Evolutionary conservation across 2,797 vertebrate genomes (phyloP).

Genomic region (Pipistrellus pygmaeus): DNA sequence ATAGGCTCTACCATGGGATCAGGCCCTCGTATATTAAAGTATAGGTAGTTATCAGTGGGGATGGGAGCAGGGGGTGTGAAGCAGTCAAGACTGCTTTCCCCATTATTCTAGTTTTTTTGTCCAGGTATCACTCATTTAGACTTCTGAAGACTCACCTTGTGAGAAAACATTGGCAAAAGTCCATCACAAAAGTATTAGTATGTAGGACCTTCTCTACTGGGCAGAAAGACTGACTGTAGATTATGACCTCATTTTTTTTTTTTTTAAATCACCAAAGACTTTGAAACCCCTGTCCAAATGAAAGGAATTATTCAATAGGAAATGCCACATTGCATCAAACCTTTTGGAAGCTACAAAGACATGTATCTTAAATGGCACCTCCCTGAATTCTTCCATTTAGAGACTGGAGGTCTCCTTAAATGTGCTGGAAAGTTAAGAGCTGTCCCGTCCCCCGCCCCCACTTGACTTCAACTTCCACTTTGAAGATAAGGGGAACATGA

Average conservation of each 20-base stretch:
- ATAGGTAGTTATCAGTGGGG: neutral
- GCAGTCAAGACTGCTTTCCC: neutral
- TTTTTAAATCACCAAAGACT: conserved; percentile 39
- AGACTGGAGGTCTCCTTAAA: neutral
- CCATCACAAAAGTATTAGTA: neutral
- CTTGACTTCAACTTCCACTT: neutral
- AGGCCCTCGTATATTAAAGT: neutral
- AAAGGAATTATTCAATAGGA: neutral
- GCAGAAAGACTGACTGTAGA: neutral
- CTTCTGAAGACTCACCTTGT: neutral
- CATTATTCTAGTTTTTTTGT: neutral
- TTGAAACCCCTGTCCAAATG: neutral
- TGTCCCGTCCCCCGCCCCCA: neutral
- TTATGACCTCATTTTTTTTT: neutral
- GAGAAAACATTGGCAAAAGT: neutral
- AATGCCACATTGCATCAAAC: neutral
- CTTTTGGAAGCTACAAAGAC: neutral
- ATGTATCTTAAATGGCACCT: neutral
- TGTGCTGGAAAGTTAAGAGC: neutral
- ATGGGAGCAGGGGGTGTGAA: accelerated
- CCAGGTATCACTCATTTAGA: neutral
- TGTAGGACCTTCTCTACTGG: neutral
- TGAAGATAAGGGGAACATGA: conserved; percentile 8
- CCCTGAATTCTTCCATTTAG: neutral
- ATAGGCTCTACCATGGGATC: neutral